These are phyloP conservation scores for Callionymus lyra DNA, from an alignment of 2,113 vertebrate genomes.

Conservation along the genomic window DNA sequence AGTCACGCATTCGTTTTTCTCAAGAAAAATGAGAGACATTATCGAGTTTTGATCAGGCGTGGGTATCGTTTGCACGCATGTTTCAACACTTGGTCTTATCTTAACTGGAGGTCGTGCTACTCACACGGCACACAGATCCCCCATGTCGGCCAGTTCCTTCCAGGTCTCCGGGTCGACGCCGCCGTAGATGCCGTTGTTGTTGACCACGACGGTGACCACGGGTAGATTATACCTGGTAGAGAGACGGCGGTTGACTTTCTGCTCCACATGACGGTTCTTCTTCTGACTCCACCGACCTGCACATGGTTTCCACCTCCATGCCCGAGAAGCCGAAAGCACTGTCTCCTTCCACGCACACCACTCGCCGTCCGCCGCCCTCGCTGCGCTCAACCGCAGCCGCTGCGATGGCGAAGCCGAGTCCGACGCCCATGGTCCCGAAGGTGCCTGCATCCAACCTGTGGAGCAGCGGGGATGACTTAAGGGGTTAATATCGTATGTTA, in stretches of 20 bases:
- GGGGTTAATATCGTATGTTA: too few relatives aligned
- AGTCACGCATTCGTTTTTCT: too few relatives aligned
- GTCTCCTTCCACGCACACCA: constrained; percentile 91
- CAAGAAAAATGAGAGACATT: too few relatives aligned
- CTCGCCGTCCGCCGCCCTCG: constrained; percentile 47
- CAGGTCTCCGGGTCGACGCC: constrained; percentile 78
- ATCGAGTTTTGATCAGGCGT: too few relatives aligned
- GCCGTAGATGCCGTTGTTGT: constrained; percentile 95
- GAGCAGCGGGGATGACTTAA: constrained; percentile 1
- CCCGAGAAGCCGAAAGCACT: constrained; percentile 97
- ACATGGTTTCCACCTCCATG: constrained; percentile 96
- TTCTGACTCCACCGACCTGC: constrained; percentile 68
- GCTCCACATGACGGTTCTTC: too few relatives aligned
- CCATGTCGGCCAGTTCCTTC: constrained; percentile 73
- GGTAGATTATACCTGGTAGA: constrained; percentile 80
- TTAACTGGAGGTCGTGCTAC: too few relatives aligned
- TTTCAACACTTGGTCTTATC: too few relatives aligned
- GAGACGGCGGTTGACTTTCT: too few relatives aligned
- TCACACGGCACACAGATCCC: constrained; percentile 72
- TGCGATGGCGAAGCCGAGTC: constrained; percentile 88
- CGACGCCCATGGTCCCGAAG: constrained; percentile 96
- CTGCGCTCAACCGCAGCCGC: constrained; percentile 77
- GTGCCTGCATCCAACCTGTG: constrained; percentile 91
- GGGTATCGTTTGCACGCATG: too few relatives aligned
- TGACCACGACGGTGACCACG: constrained; percentile 82